These are phyloP conservation scores for Drosophila subobscura DNA, from an alignment of 1,140 invertebrate species.

Conservation along the genomic window DNA sequence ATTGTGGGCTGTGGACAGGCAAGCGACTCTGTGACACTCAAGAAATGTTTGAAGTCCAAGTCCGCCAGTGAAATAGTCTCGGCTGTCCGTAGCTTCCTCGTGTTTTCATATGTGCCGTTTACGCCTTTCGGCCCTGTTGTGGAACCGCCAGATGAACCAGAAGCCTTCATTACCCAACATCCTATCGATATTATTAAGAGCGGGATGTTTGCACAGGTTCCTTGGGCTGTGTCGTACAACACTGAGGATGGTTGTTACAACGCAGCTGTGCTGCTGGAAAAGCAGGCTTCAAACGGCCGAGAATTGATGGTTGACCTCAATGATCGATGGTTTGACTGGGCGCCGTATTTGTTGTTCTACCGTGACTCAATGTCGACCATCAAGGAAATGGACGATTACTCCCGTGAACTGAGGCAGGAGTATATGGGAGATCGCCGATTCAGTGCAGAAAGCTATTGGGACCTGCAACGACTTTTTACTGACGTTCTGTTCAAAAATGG, in stretches of 20 bases:
- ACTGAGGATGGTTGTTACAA: slow-evolving; percentile 85
- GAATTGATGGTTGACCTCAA: slow-evolving; percentile 34
- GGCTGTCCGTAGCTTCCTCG: slow-evolving; percentile 49
- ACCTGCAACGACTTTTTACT: slow-evolving; percentile 54
- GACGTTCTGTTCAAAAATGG: slow-evolving; percentile 60
- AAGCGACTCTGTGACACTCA: slow-evolving; percentile 79
- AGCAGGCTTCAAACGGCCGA: slow-evolving; percentile 9
- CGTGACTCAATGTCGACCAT: slow-evolving; percentile 21
- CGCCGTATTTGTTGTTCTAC: slow-evolving; percentile 55
- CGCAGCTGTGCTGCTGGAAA: slow-evolving; percentile 71
- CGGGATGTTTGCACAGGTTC: slow-evolving; percentile 84
- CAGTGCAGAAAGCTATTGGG: slow-evolving; percentile 49
- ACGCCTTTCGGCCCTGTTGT: slow-evolving; percentile 86
- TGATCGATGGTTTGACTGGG: slow-evolving; percentile 55
- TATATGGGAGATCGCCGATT: slow-evolving; percentile 52
- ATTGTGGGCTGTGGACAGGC: slow-evolving; percentile 85
- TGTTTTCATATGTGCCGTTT: slow-evolving; percentile 85
- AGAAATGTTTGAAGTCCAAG: slow-evolving; percentile 85
- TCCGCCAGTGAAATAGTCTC: slow-evolving; percentile 76
- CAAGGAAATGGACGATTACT: slow-evolving; percentile 36
- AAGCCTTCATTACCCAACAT: slow-evolving; percentile 84
- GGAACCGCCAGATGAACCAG: slow-evolving; percentile 68
- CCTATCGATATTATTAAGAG: slow-evolving; percentile 84
- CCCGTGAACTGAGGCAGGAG: slow-evolving; percentile 26
- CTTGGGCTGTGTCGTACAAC: slow-evolving; percentile 84